Evolutionary conservation across 2,888 invertebrate genomes (phyloP).

Genomic region (Tetramorium bicarinatum): DNA sequence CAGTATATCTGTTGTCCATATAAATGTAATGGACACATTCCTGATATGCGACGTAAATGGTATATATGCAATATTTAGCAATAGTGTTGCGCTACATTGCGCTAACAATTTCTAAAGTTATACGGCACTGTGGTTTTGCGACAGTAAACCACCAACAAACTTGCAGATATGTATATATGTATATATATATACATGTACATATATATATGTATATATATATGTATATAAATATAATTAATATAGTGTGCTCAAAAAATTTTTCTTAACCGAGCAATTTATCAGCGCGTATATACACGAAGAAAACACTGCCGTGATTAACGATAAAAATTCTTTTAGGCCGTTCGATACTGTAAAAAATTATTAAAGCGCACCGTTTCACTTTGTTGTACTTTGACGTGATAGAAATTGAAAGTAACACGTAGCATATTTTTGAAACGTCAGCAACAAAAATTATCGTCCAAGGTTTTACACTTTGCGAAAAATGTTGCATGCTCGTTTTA

Average conservation of each 20-base stretch:
- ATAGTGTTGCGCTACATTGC: background rate
- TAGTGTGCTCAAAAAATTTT: conserved; percentile 1
- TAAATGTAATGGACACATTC: conserved; percentile 38
- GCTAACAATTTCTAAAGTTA: conserved; percentile 28
- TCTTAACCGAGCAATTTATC: conserved; percentile 18
- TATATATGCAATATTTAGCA: conserved; percentile 9
- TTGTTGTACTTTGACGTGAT: background rate
- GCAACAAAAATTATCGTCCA: conserved; percentile 14
- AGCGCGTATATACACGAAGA: background rate
- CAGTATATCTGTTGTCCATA: background rate
- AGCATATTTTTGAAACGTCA: conserved; percentile 13
- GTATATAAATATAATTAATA: background rate
- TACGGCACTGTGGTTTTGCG: background rate
- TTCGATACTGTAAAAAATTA: background rate
- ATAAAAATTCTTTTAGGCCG: background rate
- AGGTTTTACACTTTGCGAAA: background rate
- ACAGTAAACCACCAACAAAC: conserved; percentile 10
- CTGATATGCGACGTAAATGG: background rate
- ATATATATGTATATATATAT: too few species aligned
- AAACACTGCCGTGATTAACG: background rate
- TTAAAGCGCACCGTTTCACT: background rate
- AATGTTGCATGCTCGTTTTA: conserved; percentile 19
- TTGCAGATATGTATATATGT: background rate
- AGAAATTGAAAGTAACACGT: background rate
- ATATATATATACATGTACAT: too few species aligned